Conservation (phyloP, 2,797 vertebrate species). For the Alcedo atthis region DNA sequence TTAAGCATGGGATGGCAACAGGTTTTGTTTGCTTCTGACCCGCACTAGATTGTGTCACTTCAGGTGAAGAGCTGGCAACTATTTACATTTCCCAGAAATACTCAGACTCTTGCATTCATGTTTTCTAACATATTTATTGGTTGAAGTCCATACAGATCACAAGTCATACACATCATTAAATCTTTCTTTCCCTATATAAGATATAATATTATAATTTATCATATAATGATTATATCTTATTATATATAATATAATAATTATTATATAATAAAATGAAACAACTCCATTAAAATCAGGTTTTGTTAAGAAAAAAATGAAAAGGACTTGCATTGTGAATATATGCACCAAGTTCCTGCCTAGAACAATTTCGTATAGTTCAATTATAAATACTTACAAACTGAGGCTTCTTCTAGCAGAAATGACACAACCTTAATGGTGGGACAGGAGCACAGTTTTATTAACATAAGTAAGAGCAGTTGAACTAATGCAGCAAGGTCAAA, state of each 20-base stretch:
- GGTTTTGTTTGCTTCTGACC: neutral
- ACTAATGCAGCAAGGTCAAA: neutral
- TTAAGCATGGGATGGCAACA: neutral
- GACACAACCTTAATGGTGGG: neutral
- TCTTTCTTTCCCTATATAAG: neutral
- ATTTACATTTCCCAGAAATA: neutral
- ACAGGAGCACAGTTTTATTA: neutral
- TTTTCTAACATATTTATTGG: neutral
- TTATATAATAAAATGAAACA: neutral
- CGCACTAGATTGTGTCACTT: neutral
- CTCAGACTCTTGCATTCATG: neutral
- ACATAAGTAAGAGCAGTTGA: neutral
- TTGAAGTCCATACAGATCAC: neutral
- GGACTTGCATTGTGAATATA: neutral
- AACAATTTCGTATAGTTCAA: neutral
- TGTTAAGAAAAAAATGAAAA: neutral
- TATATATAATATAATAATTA: no score
- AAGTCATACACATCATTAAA: neutral
- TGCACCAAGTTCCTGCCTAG: neutral
- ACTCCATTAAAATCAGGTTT: neutral
- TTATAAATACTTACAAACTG: neutral
- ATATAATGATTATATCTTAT: no score
- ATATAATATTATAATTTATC: neutral
- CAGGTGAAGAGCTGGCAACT: neutral
- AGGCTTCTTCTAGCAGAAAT: neutral